Percentiles rank a stretch among this genome's conserved stretches.
Conservation (phyloP, 30 jellyfish, hydroid and myxozoan genomes). For the Cassiopea andromeda region DNA sequence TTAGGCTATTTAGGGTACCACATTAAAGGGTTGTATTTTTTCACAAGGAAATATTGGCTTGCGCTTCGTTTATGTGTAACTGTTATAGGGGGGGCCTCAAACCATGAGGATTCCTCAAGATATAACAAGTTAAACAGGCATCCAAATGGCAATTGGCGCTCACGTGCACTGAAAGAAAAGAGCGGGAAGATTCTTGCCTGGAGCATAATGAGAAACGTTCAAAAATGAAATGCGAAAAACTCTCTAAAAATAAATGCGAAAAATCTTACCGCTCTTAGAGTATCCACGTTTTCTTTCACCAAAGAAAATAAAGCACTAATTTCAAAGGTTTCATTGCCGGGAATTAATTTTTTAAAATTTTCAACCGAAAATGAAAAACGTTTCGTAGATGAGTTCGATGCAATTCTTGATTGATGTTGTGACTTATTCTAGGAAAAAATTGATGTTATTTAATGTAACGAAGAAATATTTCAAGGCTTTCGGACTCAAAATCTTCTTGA, state of each 20-base stretch:
- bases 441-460: not conserved
- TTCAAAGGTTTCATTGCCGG: slow-evolving; percentile 60
- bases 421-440: slow-evolving; percentile 9
- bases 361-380: slow-evolving; percentile 51
- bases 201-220: too few species aligned
- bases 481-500: too few species aligned
- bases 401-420: slow-evolving; percentile 3
- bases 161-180: too few species aligned
- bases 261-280: slow-evolving; percentile 72
- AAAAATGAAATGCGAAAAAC: not conserved
- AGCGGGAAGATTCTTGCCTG: too few species aligned
- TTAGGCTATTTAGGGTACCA: too few species aligned
- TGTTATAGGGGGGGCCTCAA: too few species aligned
- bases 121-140: too few species aligned
- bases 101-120: too few species aligned
- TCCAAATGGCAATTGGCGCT: too few species aligned
- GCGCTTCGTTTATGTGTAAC: too few species aligned
- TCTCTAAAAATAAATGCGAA: not conserved
- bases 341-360: slow-evolving; percentile 43
- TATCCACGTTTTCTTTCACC: slow-evolving; percentile 84
- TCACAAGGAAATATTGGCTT: too few species aligned
- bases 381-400: slow-evolving; percentile 9
- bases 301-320: slow-evolving; percentile 42
- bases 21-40: too few species aligned
- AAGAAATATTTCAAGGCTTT: not conserved